Evolutionary conservation across 2,888 invertebrate species (phyloP), one percentile per base, ranked within the genome.

Genomic region (Thymelicus lineola): DNA sequence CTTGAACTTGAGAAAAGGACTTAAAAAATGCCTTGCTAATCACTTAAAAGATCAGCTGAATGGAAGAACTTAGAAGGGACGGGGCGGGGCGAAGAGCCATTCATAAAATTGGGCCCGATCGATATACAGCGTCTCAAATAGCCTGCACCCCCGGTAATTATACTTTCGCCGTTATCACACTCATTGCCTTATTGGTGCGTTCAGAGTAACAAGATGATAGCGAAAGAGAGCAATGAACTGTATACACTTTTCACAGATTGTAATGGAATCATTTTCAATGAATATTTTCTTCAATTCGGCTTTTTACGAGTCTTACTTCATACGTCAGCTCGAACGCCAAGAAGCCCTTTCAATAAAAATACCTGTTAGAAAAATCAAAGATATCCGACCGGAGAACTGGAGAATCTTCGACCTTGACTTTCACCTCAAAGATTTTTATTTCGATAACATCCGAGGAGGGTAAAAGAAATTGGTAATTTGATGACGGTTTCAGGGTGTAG

Each of bases 61-160:
- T 74, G 66, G 71, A 68, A 62, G 72, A 71, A 71, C 68, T 70
- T 58, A 75, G 75, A 73, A 77, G 59, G 71, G 46, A 20, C 66
- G 74, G 63, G 69, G 73, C 71, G 77, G 77, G 74, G 76, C 76
- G 76, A 78, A 75, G 81, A 79, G 83, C 90, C 92, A 92, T 92
- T 92, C 91, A 91, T 90, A 90, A 91, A 90, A 90, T 87, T 87
- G 82, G 85, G 82, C 76, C 73, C 83, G 91, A 91, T 92, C 92
- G 88, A 92, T 92, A 91, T 81, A 79, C 82, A 83, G 60, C 71
- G 72, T 74, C 76, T 72, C 73, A 71, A 70, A 69, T 77, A 71
- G 74, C 73, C 71, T 73, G 68, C 69, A 66, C 61, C 60, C 62
- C 20, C 20, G 50, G 45, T 60, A 59, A 78, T 79, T 76, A 81